Conservation (phyloP, 2,113 vertebrate genomes). For the Ictidomys tridecemlineatus region DNA sequence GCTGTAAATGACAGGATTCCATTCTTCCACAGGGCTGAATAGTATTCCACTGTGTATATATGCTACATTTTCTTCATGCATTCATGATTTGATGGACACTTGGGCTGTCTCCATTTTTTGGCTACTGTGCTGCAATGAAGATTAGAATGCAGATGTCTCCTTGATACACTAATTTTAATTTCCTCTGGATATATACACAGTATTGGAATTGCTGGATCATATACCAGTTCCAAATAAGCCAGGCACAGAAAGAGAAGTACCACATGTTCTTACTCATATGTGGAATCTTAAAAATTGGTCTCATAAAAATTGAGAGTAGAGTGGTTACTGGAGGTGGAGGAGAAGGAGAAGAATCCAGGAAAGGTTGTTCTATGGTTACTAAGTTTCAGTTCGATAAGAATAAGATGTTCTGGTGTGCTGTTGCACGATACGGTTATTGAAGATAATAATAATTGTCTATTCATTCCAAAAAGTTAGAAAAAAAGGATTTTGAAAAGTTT, state of each 20-base stretch:
- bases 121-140: not conserved
- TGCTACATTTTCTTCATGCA: not conserved
- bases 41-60: not conserved
- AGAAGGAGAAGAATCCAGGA: accelerated
- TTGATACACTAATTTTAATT: not conserved
- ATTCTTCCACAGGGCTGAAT: not conserved
- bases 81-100: not conserved
- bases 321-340: not conserved
- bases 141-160: not conserved
- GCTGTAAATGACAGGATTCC: not conserved
- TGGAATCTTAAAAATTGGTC: not conserved
- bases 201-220: not conserved
- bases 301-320: not conserved
- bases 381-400: not conserved
- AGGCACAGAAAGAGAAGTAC: not conserved
- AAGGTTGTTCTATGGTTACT: not conserved
- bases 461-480: not conserved
- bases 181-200: not conserved
- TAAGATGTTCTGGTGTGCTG: not conserved
- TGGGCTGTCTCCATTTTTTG: not conserved
- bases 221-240: not conserved
- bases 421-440: not conserved
- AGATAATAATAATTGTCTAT: not conserved
- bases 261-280: not conserved
- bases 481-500: not conserved